A percentile compares a stretch with the other conserved stretches of the same genome.
These are phyloP conservation scores for Maccullochella peelii DNA, from an alignment of 2,113 vertebrate genomes.

Conservation along the genomic window DNA sequence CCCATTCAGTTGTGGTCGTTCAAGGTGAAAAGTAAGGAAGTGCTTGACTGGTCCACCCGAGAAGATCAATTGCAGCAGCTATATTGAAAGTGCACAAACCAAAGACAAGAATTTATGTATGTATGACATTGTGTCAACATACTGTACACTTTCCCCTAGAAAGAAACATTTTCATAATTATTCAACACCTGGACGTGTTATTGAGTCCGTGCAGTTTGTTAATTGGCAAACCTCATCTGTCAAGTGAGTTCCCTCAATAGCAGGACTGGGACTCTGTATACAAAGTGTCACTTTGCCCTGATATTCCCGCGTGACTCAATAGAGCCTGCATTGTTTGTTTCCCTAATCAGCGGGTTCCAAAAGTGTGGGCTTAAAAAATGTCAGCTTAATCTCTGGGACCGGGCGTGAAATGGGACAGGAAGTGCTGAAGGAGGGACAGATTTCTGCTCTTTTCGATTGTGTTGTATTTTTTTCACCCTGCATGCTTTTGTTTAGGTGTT, in stretches of 20 bases:
- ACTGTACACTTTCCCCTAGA: not conserved
- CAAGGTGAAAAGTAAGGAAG: constrained; percentile 32
- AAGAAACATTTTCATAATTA: not conserved
- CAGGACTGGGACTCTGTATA: constrained; percentile 10
- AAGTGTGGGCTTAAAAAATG: constrained; percentile 43
- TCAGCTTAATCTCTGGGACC: constrained; percentile 52
- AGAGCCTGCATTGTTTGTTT: constrained; percentile 34
- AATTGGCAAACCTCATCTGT: constrained; percentile 54
- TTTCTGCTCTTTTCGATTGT: constrained; percentile 9
- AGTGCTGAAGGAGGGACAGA: constrained; percentile 26
- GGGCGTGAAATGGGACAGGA: constrained; percentile 44
- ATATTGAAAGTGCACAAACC: not conserved
- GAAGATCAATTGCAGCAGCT: not conserved
- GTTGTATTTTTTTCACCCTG: constrained; percentile 9
- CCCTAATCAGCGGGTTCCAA: constrained; percentile 40
- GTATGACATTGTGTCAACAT: not conserved
- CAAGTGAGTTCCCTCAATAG: constrained; percentile 16
- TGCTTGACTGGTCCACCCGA: constrained; percentile 6
- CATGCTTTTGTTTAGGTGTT: constrained; percentile 59
- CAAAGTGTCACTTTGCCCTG: constrained; percentile 45
- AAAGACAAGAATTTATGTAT: not conserved
- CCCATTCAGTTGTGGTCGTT: constrained; percentile 18
- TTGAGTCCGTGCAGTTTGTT: constrained; percentile 32
- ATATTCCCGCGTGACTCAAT: constrained; percentile 16
- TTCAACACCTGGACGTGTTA: constrained; percentile 26